Conservation (phyloP, 1,140 invertebrate species). For the Aethina tumida region DNA sequence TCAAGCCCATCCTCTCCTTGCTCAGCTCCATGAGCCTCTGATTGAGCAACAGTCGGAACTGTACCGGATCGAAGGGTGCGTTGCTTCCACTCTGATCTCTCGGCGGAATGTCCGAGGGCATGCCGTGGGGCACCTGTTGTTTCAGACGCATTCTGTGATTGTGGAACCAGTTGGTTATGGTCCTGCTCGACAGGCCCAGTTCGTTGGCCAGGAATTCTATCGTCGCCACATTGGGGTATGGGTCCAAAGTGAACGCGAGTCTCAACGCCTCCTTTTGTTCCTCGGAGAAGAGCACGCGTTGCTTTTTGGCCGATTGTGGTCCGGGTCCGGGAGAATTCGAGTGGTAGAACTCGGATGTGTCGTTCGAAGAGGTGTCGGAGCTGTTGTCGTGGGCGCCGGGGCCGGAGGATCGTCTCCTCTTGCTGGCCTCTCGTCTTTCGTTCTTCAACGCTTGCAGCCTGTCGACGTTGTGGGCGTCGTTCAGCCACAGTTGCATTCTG, state of each 20-base stretch:
- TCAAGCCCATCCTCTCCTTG: slow-evolving; percentile 66
- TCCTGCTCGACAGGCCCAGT: slow-evolving; percentile 83
- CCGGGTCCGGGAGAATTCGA: slow-evolving; percentile 69
- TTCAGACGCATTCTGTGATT: slow-evolving; percentile 98
- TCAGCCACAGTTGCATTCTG: slow-evolving; percentile 95
- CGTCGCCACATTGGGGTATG: slow-evolving; percentile 90
- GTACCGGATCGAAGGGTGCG: slow-evolving; percentile 77
- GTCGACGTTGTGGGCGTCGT: slow-evolving; percentile 89
- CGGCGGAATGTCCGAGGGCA: slow-evolving; percentile 55
- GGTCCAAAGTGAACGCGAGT: slow-evolving; percentile 87
- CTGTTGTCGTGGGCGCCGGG: slow-evolving; percentile 72
- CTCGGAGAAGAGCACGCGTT: slow-evolving; percentile 91
- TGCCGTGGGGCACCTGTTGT: slow-evolving; percentile 69
- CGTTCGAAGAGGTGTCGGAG: slow-evolving; percentile 77
- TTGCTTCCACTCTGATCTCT: slow-evolving; percentile 49
- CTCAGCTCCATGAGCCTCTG: slow-evolving; percentile 78
- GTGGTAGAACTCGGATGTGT: slow-evolving; percentile 82
- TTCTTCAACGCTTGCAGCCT: slow-evolving; percentile 76
- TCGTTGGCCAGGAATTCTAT: slow-evolving; percentile 92
- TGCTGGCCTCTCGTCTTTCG: slow-evolving; percentile 81
- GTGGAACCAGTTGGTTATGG: slow-evolving; percentile 95
- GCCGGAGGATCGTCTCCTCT: slow-evolving; percentile 67
- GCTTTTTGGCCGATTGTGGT: slow-evolving; percentile 76
- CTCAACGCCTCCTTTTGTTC: slow-evolving; percentile 95
- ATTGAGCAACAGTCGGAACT: slow-evolving; percentile 78